Conservation (phyloP, 1,140 invertebrate species). For the Stenopsyche tienmushanensis region DNA sequence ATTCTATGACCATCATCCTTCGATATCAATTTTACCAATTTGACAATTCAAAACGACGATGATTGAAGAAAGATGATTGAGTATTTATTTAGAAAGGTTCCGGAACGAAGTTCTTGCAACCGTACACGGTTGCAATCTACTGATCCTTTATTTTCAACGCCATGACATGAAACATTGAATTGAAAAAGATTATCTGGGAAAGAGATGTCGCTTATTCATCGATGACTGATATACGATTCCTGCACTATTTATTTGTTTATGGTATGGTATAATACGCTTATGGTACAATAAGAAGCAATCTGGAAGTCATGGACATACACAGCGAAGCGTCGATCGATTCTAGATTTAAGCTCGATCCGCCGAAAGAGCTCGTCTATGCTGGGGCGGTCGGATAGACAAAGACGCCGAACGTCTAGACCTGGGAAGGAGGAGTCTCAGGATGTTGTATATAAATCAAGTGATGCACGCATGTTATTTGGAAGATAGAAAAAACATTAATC, state of each 20-base stretch:
- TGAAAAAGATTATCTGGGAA: neutral
- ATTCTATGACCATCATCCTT: neutral
- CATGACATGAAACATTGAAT: neutral
- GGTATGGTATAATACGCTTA: neutral
- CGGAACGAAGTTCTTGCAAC: neutral
- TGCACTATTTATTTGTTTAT: neutral
- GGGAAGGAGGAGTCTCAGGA: neutral
- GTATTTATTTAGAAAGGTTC: too few species aligned
- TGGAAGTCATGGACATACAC: neutral
- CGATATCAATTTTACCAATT: conserved; percentile 1
- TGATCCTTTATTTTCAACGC: neutral
- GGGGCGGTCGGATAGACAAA: neutral
- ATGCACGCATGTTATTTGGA: too few species aligned
- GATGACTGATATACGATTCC: neutral
- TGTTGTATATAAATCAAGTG: too few species aligned
- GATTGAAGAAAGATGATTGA: too few species aligned
- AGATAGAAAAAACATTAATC: too few species aligned
- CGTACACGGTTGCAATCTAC: neutral
- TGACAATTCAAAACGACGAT: too few species aligned
- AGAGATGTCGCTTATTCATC: conserved; percentile 1
- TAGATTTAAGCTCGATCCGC: neutral
- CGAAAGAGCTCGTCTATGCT: neutral
- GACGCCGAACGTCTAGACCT: neutral
- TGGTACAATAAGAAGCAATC: neutral
- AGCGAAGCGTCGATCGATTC: neutral